Conservation (phyloP, 2,797 vertebrate genomes). For the Pogoniulus pusillus region DNA sequence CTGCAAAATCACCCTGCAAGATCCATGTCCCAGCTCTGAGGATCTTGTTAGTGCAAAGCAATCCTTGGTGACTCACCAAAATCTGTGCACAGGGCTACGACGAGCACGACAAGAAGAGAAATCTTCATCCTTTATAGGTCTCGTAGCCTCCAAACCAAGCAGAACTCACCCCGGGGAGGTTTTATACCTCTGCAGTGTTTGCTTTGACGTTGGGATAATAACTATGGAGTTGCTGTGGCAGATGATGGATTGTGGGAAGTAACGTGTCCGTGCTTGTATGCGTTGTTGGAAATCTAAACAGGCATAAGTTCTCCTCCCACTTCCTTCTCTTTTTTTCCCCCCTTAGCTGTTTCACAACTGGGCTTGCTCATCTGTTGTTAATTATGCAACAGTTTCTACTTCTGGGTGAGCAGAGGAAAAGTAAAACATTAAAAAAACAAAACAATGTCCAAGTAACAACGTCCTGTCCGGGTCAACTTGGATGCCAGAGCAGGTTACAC, state of each 20-base stretch:
- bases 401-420: neutral
- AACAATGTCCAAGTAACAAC: neutral
- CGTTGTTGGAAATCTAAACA: neutral
- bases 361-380: neutral
- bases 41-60: neutral
- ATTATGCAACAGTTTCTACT: conserved; percentile 24
- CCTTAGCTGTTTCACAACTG: neutral
- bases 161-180: neutral
- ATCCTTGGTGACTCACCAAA: conserved; percentile 25
- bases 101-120: conserved; percentile 8
- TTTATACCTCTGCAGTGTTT: conserved; percentile 52
- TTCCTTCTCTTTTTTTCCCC: neutral
- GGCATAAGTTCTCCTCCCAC: neutral
- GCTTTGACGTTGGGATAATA: neutral
- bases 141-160: neutral
- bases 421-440: neutral
- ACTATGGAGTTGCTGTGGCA: neutral
- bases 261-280: neutral
- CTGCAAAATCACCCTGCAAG: neutral
- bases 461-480: neutral
- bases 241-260: neutral
- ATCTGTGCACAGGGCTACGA: neutral
- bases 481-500: neutral
- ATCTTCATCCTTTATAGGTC: conserved; percentile 44
- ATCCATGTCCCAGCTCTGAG: neutral